Evolutionary conservation across 37 sponge, comb jelly and placozoan species (phyloP).

Genomic region (Aplysina aerophoba): DNA sequence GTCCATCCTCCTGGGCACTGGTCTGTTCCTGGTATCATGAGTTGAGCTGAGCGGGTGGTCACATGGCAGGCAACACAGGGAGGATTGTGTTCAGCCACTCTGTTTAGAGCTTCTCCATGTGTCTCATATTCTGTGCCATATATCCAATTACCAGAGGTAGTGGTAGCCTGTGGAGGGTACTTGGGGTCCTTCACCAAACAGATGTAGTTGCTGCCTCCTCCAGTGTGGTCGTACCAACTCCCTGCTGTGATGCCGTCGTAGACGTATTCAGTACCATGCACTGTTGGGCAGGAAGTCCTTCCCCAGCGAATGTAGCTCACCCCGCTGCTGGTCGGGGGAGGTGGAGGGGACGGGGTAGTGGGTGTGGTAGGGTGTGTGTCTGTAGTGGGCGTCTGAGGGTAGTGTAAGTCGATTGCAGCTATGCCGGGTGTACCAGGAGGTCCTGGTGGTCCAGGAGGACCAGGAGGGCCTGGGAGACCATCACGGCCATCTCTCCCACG

Average conservation of each 20-base stretch:
- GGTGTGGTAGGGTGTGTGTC: too few species aligned
- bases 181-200: too few species aligned
- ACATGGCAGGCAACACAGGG: constrained; percentile 69
- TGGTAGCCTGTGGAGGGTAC: background rate
- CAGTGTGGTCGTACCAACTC: too few species aligned
- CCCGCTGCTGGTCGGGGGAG: too few species aligned
- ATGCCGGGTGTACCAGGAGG: constrained; percentile 28
- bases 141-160: constrained; percentile 12
- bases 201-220: too few species aligned
- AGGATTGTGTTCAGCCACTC: constrained; percentile 29
- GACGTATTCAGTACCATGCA: too few species aligned
- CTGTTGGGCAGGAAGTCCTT: too few species aligned
- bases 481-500: constrained; percentile 23
- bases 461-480: constrained; percentile 19
- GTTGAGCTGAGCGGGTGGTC: constrained; percentile 8
- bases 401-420: too few species aligned
- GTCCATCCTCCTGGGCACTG: constrained; percentile 49
- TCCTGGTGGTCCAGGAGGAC: background rate
- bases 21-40: constrained; percentile 59
- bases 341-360: too few species aligned
- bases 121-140: constrained; percentile 53
- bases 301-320: too few species aligned
- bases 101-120: constrained; percentile 4
- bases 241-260: too few species aligned
- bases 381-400: too few species aligned